Base-by-base conservation (phyloP, 2,888 invertebrate genomes). In the Amaurobius ferox region DNA sequence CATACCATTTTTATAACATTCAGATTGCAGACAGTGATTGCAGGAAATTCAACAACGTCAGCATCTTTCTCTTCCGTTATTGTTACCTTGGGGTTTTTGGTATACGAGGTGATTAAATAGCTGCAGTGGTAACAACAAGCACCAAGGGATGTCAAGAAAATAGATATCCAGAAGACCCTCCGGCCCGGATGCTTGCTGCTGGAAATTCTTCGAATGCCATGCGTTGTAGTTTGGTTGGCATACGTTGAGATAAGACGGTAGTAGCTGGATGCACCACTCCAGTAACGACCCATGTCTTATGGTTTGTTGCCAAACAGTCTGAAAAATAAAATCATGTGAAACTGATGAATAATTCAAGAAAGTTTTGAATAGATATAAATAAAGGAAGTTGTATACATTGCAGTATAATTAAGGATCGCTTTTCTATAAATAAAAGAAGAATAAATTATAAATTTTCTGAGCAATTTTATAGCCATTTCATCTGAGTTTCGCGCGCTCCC, bases 1-100 rank as follows among this genome's bases (percentile, higher is more conserved):
- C 39, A 39, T 39, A 85, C 83, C 77, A 70, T 79, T 48, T 86
- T 86, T 62, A 86, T 79, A 44, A 86, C 73, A 44, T 86, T 86
- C 26, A 86, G 62, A 40, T 86, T 86, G 35, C 86, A 86, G 5
- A 86, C 64, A 9, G 86, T 79, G n/a, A 86, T 71, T 0, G 86
- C n/a, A 5, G 86, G 86, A 7, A 86, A 86, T 48, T 79, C 79
- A 0, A 79, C 79, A 6, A 5, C 19, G 0, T 72, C 62, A 0
- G 79, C 79, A 9, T 86, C 86, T 23, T 76, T 86, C 35, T 86
- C 86, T 19, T 86, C 79, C 0, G 86, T 86, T 32, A 86, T 86
- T 28, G 86, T 86, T 11, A 76, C 79, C n/a, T 86, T 86, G 23
- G 86, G 86, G n/a, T 35, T 32, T 9, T 32, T 30, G 7, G 23